A percentile compares a stretch with the other conserved stretches of the same genome.
Evolutionary conservation across 2,113 vertebrate species (phyloP).

Genomic region (Columba livia): DNA sequence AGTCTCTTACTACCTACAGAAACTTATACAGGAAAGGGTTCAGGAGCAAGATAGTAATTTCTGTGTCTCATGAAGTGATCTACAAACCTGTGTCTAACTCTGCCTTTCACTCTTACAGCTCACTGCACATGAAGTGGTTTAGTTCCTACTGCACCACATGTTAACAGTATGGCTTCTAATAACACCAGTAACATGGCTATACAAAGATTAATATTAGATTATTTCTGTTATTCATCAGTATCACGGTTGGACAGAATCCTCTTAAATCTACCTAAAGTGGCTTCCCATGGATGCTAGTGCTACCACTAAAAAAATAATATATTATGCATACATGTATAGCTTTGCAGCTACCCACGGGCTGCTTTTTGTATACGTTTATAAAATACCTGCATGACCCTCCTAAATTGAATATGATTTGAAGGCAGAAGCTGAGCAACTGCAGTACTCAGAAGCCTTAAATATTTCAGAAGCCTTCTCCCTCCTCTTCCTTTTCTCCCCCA

Average conservation of each 20-base stretch:
- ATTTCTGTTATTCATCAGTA: slow-evolving; percentile 50
- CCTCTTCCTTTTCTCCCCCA: slow-evolving; percentile 27
- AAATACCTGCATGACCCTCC: slow-evolving; percentile 44
- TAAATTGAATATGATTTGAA: slow-evolving; percentile 44
- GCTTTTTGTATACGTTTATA: slow-evolving; percentile 30
- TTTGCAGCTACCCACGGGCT: slow-evolving; percentile 32
- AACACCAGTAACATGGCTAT: neutral
- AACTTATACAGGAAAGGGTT: neutral
- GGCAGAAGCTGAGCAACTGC: slow-evolving; percentile 45
- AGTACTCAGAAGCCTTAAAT: slow-evolving; percentile 14
- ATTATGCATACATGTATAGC: slow-evolving; percentile 17
- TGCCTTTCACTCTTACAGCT: neutral
- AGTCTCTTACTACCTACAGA: neutral
- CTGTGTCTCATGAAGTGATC: neutral
- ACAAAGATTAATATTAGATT: slow-evolving; percentile 40
- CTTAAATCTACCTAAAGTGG: slow-evolving; percentile 49
- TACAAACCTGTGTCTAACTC: neutral
- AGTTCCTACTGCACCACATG: neutral
- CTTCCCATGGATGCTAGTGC: slow-evolving; percentile 2
- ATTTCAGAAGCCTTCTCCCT: slow-evolving; percentile 42
- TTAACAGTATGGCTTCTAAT: neutral
- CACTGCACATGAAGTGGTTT: neutral
- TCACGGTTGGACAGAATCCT: slow-evolving; percentile 32
- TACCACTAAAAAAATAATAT: slow-evolving; percentile 38
- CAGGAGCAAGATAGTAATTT: neutral